A percentile compares a stretch with the other conserved stretches of the same genome.
Evolutionary conservation across 1,140 invertebrate genomes (phyloP).

Genomic region (Ips nitidus): DNA sequence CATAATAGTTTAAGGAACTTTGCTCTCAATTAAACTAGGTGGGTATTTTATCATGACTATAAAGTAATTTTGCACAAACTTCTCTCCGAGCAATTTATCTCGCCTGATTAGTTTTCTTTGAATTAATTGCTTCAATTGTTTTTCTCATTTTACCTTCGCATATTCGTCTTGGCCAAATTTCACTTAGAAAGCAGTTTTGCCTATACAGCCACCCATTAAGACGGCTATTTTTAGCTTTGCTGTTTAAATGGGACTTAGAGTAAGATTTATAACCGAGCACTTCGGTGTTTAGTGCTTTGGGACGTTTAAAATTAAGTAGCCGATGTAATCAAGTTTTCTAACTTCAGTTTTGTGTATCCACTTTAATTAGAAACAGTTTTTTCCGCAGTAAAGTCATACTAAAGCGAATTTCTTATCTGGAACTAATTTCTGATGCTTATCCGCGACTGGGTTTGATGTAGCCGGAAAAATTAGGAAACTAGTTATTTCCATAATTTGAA

Average conservation of each 20-base stretch:
- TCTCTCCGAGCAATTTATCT: conserved; percentile 50
- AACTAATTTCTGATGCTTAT: too few relatives aligned
- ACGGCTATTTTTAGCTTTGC: conserved; percentile 40
- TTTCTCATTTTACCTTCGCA: conserved; percentile 52
- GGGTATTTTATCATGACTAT: conserved; percentile 52
- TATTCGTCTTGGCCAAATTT: conserved; percentile 49
- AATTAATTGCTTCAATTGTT: conserved; percentile 55
- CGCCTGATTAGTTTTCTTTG: conserved; percentile 54
- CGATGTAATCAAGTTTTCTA: too few relatives aligned
- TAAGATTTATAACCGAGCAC: not conserved
- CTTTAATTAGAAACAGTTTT: too few relatives aligned
- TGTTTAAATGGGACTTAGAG: conserved; percentile 20
- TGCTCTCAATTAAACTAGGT: conserved; percentile 51
- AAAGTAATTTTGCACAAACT: conserved; percentile 51
- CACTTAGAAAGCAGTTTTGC: conserved; percentile 44
- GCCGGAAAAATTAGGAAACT: too few relatives aligned
- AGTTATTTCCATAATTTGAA: too few relatives aligned
- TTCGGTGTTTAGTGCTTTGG: too few relatives aligned
- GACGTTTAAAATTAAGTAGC: too few relatives aligned
- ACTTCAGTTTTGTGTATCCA: too few relatives aligned
- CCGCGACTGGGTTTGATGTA: too few relatives aligned
- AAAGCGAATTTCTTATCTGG: too few relatives aligned
- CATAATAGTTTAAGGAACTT: conserved; percentile 48
- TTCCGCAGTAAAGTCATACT: too few relatives aligned
- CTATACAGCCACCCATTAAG: conserved; percentile 39